Evolutionary conservation across 2,797 vertebrate genomes (phyloP).

Genomic region (Notamacropus eugenii): DNA sequence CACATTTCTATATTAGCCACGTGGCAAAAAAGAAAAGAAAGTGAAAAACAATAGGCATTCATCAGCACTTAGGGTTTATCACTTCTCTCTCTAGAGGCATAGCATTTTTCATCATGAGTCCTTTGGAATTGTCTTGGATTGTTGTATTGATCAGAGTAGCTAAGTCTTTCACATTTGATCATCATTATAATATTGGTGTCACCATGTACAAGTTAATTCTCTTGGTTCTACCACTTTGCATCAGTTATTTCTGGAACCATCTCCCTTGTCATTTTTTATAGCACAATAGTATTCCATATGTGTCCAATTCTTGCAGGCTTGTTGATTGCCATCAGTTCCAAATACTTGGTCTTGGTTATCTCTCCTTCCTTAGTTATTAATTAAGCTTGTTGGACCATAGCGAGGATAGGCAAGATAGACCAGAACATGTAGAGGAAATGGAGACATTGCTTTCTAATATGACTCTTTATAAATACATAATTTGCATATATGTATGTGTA

Average conservation of each 20-base stretch:
- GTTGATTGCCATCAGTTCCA: neutral
- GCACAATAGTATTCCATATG: neutral
- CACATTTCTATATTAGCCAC: neutral
- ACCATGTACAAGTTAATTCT: neutral
- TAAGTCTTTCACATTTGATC: neutral
- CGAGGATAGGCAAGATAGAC: neutral
- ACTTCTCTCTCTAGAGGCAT: neutral
- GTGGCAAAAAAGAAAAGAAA: neutral
- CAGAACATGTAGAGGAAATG: neutral
- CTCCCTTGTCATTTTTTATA: neutral
- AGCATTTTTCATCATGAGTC: neutral
- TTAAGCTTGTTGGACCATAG: neutral
- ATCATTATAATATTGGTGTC: neutral
- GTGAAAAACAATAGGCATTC: neutral
- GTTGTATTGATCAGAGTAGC: neutral
- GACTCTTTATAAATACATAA: neutral
- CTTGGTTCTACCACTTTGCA: neutral
- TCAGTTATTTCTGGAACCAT: neutral
- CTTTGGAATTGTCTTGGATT: neutral
- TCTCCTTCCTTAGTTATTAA: neutral
- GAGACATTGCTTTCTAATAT: neutral
- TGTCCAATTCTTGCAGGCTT: neutral
- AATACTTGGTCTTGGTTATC: neutral
- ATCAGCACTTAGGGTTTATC: neutral
- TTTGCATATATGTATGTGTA: neutral